Percentiles rank a stretch among this genome's conserved stretches.
phyloP scores from a whole-genome alignment of 2,888 invertebrate species.

The Epicampocera succincta region DNA sequence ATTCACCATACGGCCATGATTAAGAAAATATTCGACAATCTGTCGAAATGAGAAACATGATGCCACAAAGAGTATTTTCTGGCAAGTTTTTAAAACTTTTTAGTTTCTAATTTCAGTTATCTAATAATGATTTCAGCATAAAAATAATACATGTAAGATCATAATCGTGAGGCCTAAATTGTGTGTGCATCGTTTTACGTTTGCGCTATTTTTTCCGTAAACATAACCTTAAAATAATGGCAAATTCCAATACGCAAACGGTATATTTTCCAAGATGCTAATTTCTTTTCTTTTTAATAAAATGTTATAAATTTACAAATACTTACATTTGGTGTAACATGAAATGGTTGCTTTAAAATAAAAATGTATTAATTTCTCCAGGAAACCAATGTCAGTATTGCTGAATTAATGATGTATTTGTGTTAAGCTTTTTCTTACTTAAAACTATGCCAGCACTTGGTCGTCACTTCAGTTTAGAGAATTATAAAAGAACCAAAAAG shows the following conservation, averaged over 20 bases:
- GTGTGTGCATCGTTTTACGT: background rate
- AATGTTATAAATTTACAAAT: background rate
- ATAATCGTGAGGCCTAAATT: no score
- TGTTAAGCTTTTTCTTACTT: slow-evolving; percentile 19
- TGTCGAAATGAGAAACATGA: no score
- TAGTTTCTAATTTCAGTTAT: no score
- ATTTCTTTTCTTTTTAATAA: background rate
- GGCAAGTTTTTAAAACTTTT: no score
- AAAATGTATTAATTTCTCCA: slow-evolving; percentile 65
- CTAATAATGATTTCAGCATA: no score
- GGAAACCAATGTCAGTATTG: slow-evolving; percentile 66
- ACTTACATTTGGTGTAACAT: slow-evolving; percentile 60
- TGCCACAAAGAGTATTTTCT: no score
- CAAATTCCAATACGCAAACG: slow-evolving; percentile 54
- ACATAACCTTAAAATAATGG: slow-evolving; percentile 34
- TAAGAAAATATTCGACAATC: no score
- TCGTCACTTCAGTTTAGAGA: background rate
- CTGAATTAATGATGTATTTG: slow-evolving; percentile 16
- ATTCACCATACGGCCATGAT: no score
- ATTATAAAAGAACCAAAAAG: no score
- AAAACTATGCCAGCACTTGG: slow-evolving; percentile 32
- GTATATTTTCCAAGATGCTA: slow-evolving; percentile 55
- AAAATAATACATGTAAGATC: no score
- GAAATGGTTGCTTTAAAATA: slow-evolving; percentile 16
- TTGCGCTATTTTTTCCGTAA: slow-evolving; percentile 17